Percentiles rank a stretch among this genome's conserved stretches.
phyloP scores from a whole-genome alignment of 2,888 invertebrate species.

The Dione vanillae region DNA sequence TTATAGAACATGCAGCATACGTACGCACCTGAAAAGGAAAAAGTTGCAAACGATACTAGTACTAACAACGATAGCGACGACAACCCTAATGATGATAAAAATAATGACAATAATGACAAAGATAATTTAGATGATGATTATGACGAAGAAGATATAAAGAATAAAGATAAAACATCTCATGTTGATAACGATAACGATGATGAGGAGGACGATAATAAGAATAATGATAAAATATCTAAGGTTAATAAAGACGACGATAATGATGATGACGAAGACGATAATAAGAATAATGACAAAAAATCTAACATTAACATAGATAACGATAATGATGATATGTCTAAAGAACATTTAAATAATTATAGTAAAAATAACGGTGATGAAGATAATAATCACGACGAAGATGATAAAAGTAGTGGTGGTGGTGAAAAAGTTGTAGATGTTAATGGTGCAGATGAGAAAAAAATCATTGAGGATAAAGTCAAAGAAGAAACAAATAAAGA shows the following conservation, averaged over 20 bases:
- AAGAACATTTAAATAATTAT: not conserved
- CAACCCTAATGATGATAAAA: not conserved
- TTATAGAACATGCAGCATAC: slow-evolving; percentile 1
- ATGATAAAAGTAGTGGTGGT: not conserved
- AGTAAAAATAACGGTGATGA: not conserved
- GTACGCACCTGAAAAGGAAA: not conserved
- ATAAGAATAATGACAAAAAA: not conserved
- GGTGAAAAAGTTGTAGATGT: not conserved
- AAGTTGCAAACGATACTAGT: not conserved
- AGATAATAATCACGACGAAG: not conserved
- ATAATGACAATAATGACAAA: slow-evolving; percentile 7
- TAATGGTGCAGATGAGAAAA: not conserved
- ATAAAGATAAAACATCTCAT: not conserved
- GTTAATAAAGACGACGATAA: not conserved
- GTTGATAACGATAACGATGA: not conserved
- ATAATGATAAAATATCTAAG: not conserved
- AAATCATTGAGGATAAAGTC: not conserved
- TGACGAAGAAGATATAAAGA: not conserved
- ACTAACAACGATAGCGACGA: not conserved
- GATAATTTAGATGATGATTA: not conserved
- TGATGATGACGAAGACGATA: not conserved
- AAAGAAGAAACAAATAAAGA: not conserved
- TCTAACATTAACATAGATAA: not conserved
- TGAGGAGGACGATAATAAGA: not conserved
- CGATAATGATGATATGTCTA: not conserved